phyloP scores from a whole-genome alignment of 2,888 invertebrate genomes.

The Plutella xylostella region DNA sequence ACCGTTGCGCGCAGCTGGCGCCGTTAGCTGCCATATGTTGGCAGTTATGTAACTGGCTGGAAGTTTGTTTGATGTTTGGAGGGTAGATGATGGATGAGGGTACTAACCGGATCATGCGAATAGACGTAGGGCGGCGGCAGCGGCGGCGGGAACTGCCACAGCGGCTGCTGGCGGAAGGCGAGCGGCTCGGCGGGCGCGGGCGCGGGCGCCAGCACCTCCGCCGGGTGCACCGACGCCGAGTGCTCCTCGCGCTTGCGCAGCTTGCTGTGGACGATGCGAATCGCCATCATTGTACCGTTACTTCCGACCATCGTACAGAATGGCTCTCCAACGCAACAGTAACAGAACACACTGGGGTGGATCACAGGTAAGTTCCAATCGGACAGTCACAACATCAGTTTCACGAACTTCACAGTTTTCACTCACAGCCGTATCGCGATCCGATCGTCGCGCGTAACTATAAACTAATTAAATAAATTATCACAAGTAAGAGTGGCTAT shows the following conservation, averaged over 20 bases:
- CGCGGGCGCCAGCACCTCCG: constrained; percentile 73
- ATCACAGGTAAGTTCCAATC: constrained; percentile 66
- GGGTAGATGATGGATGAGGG: constrained; percentile 15
- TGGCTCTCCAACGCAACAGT: constrained; percentile 55
- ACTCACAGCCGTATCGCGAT: constrained; percentile 66
- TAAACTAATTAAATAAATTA: constrained; percentile 66
- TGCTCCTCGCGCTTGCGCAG: constrained; percentile 87
- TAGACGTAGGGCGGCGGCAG: constrained; percentile 82
- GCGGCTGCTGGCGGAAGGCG: constrained; percentile 76
- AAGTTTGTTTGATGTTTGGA: constrained; percentile 22
- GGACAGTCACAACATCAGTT: constrained; percentile 61
- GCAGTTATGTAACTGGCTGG: neutral
- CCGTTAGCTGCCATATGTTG: neutral
- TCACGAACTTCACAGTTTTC: constrained; percentile 45
- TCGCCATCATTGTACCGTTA: constrained; percentile 88
- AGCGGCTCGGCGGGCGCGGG: constrained; percentile 65
- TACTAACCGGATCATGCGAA: constrained; percentile 82
- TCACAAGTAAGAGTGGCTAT: constrained; percentile 63
- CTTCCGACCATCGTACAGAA: constrained; percentile 82
- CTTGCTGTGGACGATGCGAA: constrained; percentile 92
- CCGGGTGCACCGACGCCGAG: constrained; percentile 77
- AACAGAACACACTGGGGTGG: constrained; percentile 60
- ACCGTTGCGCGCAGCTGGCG: neutral
- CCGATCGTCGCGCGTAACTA: constrained; percentile 49
- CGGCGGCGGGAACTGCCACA: constrained; percentile 88